These are phyloP conservation scores for Clarias platycephalus DNA, from an alignment of 2,797 vertebrate genomes.

Conservation along the genomic window DNA sequence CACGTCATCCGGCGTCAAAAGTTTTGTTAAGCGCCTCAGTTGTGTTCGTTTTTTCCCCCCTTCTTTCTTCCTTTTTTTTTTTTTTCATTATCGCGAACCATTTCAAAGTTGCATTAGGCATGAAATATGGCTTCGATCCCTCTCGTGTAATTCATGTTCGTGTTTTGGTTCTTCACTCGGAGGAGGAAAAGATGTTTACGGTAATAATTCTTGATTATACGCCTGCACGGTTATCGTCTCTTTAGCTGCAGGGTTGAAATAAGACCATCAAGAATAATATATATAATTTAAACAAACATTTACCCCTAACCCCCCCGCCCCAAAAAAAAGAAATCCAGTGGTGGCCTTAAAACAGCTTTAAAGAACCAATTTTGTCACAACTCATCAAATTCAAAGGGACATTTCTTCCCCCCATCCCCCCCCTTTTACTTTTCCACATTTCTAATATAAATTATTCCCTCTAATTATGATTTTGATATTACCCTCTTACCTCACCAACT, in stretches of 20 bases:
- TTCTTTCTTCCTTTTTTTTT: conserved; percentile 6
- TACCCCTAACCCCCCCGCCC: neutral
- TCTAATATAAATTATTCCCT: neutral
- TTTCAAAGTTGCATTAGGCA: conserved; percentile 41
- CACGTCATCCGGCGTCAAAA: conserved; percentile 23
- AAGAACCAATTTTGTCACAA: neutral
- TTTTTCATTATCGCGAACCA: conserved; percentile 35
- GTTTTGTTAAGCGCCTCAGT: conserved; percentile 24
- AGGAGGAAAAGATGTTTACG: conserved; percentile 19
- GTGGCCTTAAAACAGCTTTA: conserved; percentile 38
- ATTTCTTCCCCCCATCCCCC: no score
- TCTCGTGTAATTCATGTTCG: conserved; percentile 35
- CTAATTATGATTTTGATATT: neutral
- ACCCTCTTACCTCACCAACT: neutral
- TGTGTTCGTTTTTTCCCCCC: neutral
- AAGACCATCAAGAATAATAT: conserved; percentile 43
- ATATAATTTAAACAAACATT: neutral
- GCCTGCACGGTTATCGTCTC: conserved; percentile 1
- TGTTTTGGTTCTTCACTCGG: conserved; percentile 31
- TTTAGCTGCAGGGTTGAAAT: conserved; percentile 62
- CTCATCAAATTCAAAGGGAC: neutral
- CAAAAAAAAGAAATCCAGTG: conserved; percentile 61
- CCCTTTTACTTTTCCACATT: neutral
- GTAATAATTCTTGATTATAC: conserved; percentile 21
- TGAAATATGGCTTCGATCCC: conserved; percentile 57